phyloP scores from a whole-genome alignment of 2,797 vertebrate genomes.

The Falco naumanni region DNA sequence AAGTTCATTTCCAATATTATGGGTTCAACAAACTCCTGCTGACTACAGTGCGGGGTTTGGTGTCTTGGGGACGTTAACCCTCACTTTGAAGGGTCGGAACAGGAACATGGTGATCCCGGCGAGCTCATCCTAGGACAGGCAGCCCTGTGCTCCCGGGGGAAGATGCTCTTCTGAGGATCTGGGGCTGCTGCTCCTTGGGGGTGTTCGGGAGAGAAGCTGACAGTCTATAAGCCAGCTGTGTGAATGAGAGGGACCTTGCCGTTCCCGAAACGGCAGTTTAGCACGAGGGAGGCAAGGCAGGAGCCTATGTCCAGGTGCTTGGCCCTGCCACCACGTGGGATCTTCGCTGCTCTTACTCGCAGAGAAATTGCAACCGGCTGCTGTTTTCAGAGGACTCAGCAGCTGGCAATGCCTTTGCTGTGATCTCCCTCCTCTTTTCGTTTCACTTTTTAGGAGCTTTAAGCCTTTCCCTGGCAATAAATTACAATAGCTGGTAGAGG shows the following conservation, averaged over 20 bases:
- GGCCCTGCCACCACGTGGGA: background rate
- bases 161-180: background rate
- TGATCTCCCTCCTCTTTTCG: background rate
- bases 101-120: background rate
- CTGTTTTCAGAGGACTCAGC: background rate
- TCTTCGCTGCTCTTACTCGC: background rate
- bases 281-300: accelerated
- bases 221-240: background rate
- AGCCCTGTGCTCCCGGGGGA: background rate
- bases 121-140: background rate
- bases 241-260: background rate
- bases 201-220: background rate
- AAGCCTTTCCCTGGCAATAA: background rate
- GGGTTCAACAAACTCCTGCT: background rate
- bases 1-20: background rate
- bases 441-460: background rate
- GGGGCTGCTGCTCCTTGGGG: background rate
- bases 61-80: background rate
- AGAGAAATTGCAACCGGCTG: background rate
- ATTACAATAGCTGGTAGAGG: background rate
- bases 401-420: background rate
- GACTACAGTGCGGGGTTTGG: accelerated
- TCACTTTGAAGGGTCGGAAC: accelerated
- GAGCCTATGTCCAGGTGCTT: background rate
- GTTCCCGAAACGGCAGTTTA: background rate